These are phyloP conservation scores for Drosophila persimilis DNA, from an alignment of 1,140 invertebrate species.

Conservation along the genomic window DNA sequence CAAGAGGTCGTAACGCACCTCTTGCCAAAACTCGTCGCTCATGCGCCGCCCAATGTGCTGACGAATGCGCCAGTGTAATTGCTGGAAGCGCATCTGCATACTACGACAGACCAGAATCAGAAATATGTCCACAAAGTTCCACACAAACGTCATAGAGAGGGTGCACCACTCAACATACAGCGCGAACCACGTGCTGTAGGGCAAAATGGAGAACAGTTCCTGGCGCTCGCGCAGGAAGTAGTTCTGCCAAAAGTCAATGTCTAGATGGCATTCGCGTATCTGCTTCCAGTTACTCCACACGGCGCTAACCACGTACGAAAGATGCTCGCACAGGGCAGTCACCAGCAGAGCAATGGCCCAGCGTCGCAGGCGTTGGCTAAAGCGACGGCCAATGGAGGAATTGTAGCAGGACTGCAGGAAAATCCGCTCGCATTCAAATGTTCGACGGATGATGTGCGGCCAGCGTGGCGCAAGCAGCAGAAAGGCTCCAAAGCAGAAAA, in stretches of 20 bases:
- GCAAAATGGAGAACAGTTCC: slow-evolving; percentile 63
- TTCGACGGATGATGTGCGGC: slow-evolving; percentile 57
- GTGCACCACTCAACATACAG: slow-evolving; percentile 76
- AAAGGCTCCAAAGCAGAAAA: slow-evolving; percentile 57
- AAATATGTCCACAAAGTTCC: slow-evolving; percentile 88
- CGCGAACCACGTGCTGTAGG: slow-evolving; percentile 47
- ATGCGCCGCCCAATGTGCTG: slow-evolving; percentile 57
- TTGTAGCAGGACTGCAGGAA: slow-evolving; percentile 58
- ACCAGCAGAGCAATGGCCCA: slow-evolving; percentile 51
- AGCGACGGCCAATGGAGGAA: slow-evolving; percentile 38
- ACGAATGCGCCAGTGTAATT: slow-evolving; percentile 83
- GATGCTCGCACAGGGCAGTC: slow-evolving; percentile 61
- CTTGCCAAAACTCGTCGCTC: slow-evolving; percentile 83
- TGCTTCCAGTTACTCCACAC: slow-evolving; percentile 69
- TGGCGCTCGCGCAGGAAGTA: slow-evolving; percentile 68
- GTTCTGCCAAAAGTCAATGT: slow-evolving; percentile 68
- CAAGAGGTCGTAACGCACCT: slow-evolving; percentile 85
- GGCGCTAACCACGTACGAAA: slow-evolving; percentile 63
- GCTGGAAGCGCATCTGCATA: slow-evolving; percentile 85
- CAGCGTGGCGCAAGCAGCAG: slow-evolving; percentile 52
- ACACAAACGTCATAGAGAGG: slow-evolving; percentile 85
- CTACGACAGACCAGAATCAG: slow-evolving; percentile 85
- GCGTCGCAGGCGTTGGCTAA: slow-evolving; percentile 33
- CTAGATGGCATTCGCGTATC: slow-evolving; percentile 63
- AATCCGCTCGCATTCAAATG: slow-evolving; percentile 45